phyloP scores from a whole-genome alignment of 2,888 invertebrate genomes.

The Metalampra italica region DNA sequence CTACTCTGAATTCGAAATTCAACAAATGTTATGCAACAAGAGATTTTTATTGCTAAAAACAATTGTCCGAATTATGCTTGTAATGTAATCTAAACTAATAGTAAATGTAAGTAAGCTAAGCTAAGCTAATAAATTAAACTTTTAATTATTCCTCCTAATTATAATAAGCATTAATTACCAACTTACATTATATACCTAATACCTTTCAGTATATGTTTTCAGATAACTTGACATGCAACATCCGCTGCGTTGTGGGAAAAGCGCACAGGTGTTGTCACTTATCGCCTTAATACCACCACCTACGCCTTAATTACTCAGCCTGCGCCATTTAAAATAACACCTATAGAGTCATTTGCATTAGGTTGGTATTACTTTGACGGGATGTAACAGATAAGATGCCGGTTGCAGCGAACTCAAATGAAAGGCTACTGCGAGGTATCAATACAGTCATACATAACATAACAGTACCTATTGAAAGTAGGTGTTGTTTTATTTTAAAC shows the following conservation, averaged over 20 bases:
- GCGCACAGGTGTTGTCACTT: conserved; percentile 68
- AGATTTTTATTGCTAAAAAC: no score
- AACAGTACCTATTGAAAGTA: conserved; percentile 34
- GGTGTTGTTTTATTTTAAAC: not conserved
- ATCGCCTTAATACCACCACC: conserved; percentile 41
- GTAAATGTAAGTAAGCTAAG: no score
- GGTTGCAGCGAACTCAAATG: conserved; percentile 35
- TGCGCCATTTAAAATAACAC: conserved; percentile 6
- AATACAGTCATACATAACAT: conserved; percentile 51
- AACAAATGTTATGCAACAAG: no score
- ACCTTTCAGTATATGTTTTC: conserved; percentile 40
- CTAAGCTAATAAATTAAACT: no score
- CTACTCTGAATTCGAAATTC: no score
- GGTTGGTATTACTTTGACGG: not conserved
- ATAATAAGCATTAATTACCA: not conserved
- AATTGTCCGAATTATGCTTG: no score
- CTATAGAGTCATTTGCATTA: not conserved
- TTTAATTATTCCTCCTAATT: not conserved
- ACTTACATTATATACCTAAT: not conserved
- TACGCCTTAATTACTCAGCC: conserved; percentile 36
- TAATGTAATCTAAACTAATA: no score
- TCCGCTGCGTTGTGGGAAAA: conserved; percentile 72
- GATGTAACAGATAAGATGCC: conserved; percentile 6
- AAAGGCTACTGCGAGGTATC: conserved; percentile 55
- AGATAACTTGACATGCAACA: conserved; percentile 62